Conservation (phyloP, 2,113 vertebrate genomes). For the Gymnobelideus leadbeateri region DNA sequence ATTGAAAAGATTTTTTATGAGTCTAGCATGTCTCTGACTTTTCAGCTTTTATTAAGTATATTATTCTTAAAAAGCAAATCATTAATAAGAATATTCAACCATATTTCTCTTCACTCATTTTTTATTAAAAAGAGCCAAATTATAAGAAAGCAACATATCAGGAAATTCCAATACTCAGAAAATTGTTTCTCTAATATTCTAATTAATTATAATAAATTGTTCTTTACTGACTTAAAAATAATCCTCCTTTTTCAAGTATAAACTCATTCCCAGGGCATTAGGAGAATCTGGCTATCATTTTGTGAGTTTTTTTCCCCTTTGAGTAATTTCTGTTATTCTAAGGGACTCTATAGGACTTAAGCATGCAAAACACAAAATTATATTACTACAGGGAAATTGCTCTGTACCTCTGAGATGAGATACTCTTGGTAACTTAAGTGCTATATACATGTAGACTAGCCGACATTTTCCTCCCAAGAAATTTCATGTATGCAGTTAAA, state of each 20-base stretch:
- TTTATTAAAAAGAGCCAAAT: background rate
- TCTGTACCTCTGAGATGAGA: constrained; percentile 75
- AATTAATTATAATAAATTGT: background rate
- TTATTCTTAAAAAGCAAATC: background rate
- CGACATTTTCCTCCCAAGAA: constrained; percentile 80
- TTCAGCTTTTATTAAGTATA: background rate
- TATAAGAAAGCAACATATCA: background rate
- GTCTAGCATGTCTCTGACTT: background rate
- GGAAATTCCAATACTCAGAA: background rate
- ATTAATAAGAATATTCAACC: background rate
- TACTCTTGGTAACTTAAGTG: constrained; percentile 76
- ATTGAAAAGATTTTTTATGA: background rate
- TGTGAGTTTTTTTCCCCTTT: constrained; percentile 57
- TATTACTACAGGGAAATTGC: constrained; percentile 69
- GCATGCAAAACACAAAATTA: constrained; percentile 76
- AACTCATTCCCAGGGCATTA: constrained; percentile 51
- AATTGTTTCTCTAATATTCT: background rate
- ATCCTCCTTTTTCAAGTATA: constrained; percentile 55
- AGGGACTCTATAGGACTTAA: constrained; percentile 76
- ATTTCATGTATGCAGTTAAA: constrained; percentile 80
- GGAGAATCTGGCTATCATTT: constrained; percentile 77
- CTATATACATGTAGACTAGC: constrained; percentile 67
- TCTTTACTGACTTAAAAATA: constrained; percentile 58
- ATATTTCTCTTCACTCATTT: background rate
- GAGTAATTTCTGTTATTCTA: constrained; percentile 76